phyloP scores from a whole-genome alignment of 2,888 invertebrate genomes.

The Ophioninae sp. region DNA sequence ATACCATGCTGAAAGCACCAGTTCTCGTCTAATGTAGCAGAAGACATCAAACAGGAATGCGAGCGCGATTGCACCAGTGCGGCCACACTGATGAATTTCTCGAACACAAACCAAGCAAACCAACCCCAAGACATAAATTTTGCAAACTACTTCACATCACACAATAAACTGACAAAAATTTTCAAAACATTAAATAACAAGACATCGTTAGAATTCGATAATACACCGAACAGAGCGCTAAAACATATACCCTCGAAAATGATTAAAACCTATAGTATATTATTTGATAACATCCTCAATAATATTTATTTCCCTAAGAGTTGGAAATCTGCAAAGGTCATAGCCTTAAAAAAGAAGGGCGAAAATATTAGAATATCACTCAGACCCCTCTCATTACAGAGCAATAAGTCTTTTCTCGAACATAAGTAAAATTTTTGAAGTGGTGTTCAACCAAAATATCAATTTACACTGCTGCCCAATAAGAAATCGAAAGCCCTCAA shows the following conservation, averaged over 20 bases:
- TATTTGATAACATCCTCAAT: slow-evolving; percentile 64
- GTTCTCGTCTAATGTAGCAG: neutral
- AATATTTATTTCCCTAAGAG: slow-evolving; percentile 67
- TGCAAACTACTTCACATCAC: slow-evolving; percentile 25
- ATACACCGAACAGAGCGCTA: slow-evolving; percentile 39
- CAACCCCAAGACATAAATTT: neutral
- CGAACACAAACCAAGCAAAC: slow-evolving; percentile 8
- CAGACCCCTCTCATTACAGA: slow-evolving; percentile 57
- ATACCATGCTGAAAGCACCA: too few relatives aligned
- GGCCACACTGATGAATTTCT: slow-evolving; percentile 21
- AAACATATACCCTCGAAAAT: slow-evolving; percentile 48
- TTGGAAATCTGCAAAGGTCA: slow-evolving; percentile 66
- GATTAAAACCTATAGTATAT: slow-evolving; percentile 19
- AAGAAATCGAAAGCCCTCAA: too few relatives aligned
- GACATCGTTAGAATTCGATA: slow-evolving; percentile 48
- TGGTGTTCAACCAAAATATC: slow-evolving; percentile 60
- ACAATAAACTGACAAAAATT: neutral
- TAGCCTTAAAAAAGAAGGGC: slow-evolving; percentile 62
- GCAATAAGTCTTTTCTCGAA: slow-evolving; percentile 68
- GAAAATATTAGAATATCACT: slow-evolving; percentile 56
- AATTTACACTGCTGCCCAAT: slow-evolving; percentile 38
- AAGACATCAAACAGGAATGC: slow-evolving; percentile 33
- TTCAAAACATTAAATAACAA: slow-evolving; percentile 52
- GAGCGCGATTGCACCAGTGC: neutral
- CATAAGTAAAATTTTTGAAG: slow-evolving; percentile 68